Base-by-base conservation (phyloP, 2,888 invertebrate genomes). In the Elmis aenea region DNA sequence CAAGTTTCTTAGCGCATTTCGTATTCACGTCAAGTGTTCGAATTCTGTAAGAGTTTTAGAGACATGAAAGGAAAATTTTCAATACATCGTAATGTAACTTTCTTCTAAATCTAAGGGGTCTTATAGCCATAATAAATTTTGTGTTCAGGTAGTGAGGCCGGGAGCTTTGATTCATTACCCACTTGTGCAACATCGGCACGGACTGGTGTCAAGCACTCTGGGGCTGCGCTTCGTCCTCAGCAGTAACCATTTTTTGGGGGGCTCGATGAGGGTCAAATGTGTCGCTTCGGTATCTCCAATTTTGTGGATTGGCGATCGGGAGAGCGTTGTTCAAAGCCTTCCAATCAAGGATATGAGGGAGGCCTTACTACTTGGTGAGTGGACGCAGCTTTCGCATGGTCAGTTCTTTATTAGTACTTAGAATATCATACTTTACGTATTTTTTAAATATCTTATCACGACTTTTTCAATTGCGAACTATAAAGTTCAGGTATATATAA, bases 231-330 rank as follows among this genome's bases (percentile, higher is more conserved):
- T 77, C 58, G 69, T 66, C 29, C 68, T 78, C 34, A 69, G 71
- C 54, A 68, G 69, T 28, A 67, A 71, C 9, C 76, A 78, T 57
- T 78, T 78, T 58, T 66, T 70, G 33, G 73, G 72, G 3, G 78
- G 78, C 32, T 73, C 72, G 28, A 77, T 79, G 76, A 70, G 71
- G 49, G 75, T 78, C 29, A 75, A 77, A 53, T 79, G 79, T 55
- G 68, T 77, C 34, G 77, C 79, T 14, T 74, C 73, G 42, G 70
- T 79, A 52, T 74, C 75, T 9, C 77, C 78, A 8, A 71, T 76
- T 1, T 61, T 78, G 32, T 77, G 77, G 74, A 70, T 73, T 46
- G 75, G 75, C 12, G 76, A 75, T 58, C 64, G 72, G 46, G 77
- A 77, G 54, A 75, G 75, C 50, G 70, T 76, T 1, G 67, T 77